phyloP scores from a whole-genome alignment of 2,113 vertebrate genomes.

The Cromileptes altivelis region DNA sequence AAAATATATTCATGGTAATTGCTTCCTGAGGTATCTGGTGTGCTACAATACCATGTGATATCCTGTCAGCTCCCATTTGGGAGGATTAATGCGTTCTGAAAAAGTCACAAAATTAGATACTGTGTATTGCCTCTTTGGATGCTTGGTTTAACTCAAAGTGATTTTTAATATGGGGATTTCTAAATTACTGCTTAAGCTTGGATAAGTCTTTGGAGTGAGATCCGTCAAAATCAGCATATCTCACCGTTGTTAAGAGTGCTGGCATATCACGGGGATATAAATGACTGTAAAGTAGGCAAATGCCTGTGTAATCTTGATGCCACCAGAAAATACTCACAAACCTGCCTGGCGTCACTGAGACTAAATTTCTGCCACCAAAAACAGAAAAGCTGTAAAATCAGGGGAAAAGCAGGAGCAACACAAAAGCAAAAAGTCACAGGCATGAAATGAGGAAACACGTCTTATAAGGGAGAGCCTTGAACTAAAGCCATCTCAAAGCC shows the following conservation, averaged over 20 bases:
- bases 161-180: constrained; percentile 81
- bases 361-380: background rate
- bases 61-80: constrained; percentile 79
- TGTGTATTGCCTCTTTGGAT: constrained; percentile 72
- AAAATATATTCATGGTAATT: constrained; percentile 84
- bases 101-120: constrained; percentile 80
- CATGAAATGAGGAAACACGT: constrained; percentile 60
- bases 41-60: constrained; percentile 72
- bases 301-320: constrained; percentile 49
- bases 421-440: constrained; percentile 50
- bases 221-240: constrained; percentile 63
- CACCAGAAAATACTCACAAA: constrained; percentile 35
- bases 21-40: constrained; percentile 80
- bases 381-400: constrained; percentile 34
- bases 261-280: constrained; percentile 49
- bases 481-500: constrained; percentile 57
- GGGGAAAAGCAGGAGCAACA: constrained; percentile 1
- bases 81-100: constrained; percentile 77
- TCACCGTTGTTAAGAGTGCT: constrained; percentile 14
- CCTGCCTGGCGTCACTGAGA: background rate
- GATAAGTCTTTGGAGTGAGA: constrained; percentile 60
- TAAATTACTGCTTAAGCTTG: constrained; percentile 69
- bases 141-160: constrained; percentile 79
- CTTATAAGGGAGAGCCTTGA: constrained; percentile 38
- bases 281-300: constrained; percentile 37